These are phyloP conservation scores for Lordiphosa mommai DNA, from an alignment of 1,140 invertebrate species.

Conservation along the genomic window DNA sequence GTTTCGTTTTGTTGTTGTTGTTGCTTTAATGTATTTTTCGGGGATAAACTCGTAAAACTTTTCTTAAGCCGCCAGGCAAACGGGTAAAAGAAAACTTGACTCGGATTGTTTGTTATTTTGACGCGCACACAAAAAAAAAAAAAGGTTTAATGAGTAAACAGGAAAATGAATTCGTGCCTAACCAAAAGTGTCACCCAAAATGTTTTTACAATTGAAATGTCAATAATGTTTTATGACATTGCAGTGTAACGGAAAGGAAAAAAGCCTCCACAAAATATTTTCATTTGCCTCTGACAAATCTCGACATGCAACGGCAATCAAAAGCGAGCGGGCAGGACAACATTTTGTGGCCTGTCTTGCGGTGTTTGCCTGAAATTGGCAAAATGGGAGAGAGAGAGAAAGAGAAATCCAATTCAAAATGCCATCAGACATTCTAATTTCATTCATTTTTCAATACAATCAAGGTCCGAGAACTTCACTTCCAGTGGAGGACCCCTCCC, in stretches of 20 bases:
- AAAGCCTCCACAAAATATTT: conserved; percentile 52
- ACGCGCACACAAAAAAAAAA: conserved; percentile 19
- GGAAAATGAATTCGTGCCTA: conserved; percentile 23
- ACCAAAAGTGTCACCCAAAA: conserved; percentile 54
- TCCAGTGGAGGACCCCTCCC: background rate
- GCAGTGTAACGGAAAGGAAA: conserved; percentile 28
- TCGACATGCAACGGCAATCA: conserved; percentile 72
- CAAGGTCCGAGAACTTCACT: conserved; percentile 31
- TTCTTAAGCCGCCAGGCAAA: conserved; percentile 35
- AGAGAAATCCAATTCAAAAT: conserved; percentile 72
- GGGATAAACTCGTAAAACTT: conserved; percentile 72
- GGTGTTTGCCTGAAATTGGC: conserved; percentile 70
- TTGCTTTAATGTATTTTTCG: conserved; percentile 19
- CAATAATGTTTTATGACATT: conserved; percentile 74
- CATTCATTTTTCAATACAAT: conserved; percentile 77
- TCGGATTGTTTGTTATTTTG: no score
- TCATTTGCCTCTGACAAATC: conserved; percentile 61
- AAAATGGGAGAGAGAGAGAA: conserved; percentile 21
- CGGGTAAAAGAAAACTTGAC: conserved; percentile 1
- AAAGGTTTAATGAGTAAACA: conserved; percentile 47
- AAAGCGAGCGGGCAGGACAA: conserved; percentile 31
- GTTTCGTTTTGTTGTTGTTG: conserved; percentile 19
- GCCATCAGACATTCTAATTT: conserved; percentile 77
- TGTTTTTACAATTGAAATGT: conserved; percentile 70
- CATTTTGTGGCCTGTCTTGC: conserved; percentile 72